phyloP scores from a whole-genome alignment of 2,888 invertebrate species.

The Papilio elwesi region DNA sequence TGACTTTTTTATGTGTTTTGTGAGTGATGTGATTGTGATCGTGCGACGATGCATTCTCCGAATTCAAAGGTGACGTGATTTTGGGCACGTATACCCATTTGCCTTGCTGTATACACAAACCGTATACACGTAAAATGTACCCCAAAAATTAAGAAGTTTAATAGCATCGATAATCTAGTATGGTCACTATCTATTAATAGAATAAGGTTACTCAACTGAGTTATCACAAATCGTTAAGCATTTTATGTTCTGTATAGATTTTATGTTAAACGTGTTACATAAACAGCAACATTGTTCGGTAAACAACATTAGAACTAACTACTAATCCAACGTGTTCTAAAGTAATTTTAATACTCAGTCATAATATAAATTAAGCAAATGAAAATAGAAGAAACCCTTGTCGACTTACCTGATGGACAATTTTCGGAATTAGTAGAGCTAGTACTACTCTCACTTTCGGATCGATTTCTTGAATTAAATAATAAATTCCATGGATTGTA shows the following conservation, averaged over 20 bases:
- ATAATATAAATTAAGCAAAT: neutral
- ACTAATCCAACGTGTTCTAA: neutral
- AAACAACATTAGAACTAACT: neutral
- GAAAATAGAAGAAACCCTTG: neutral
- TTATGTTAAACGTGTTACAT: slow-evolving; percentile 14
- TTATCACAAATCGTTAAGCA: slow-evolving; percentile 9
- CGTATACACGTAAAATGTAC: neutral
- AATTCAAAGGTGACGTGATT: slow-evolving; percentile 27
- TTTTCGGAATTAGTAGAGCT: slow-evolving; percentile 65
- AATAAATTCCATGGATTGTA: slow-evolving; percentile 77
- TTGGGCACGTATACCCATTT: slow-evolving; percentile 21
- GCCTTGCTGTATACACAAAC: slow-evolving; percentile 4
- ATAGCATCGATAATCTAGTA: neutral
- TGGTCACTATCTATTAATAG: neutral
- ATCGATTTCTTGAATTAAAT: slow-evolving; percentile 69
- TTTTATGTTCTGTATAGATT: neutral
- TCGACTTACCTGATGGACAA: slow-evolving; percentile 65
- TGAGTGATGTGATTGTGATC: neutral
- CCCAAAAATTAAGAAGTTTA: neutral
- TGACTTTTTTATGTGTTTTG: neutral
- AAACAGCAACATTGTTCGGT: neutral
- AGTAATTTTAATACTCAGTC: neutral
- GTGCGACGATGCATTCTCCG: neutral
- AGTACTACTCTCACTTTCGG: slow-evolving; percentile 76
- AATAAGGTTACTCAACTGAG: slow-evolving; percentile 14